phyloP scores from a whole-genome alignment of 2,797 vertebrate species.

The Rhinophrynus dorsalis region DNA sequence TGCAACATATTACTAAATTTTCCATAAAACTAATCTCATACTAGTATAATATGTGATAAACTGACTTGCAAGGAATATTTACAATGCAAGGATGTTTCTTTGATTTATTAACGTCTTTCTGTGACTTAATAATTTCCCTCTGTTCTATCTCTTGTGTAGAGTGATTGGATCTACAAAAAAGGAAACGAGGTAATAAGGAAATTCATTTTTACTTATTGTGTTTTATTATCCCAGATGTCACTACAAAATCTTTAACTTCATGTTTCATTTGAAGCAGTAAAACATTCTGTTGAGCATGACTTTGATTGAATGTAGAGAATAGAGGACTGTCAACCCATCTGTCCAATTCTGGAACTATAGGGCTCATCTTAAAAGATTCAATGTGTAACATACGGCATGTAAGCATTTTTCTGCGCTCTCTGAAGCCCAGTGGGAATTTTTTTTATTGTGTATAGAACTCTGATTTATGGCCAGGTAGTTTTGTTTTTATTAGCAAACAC shows the following conservation, averaged over 20 bases:
- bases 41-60: too few species aligned
- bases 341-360: neutral
- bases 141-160: neutral
- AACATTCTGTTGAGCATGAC: neutral
- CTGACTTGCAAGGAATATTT: too few species aligned
- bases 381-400: neutral
- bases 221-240: constrained; percentile 28
- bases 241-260: constrained; percentile 26
- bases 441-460: constrained; percentile 1
- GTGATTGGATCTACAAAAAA: neutral
- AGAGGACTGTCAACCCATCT: constrained; percentile 4
- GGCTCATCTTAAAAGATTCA: constrained; percentile 14
- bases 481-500: neutral
- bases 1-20: too few species aligned
- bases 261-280: constrained; percentile 17
- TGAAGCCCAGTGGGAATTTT: constrained; percentile 1
- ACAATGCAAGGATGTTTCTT: neutral
- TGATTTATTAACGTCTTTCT: constrained; percentile 7
- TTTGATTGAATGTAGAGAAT: constrained; percentile 15
- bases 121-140: neutral
- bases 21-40: too few species aligned
- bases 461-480: constrained; percentile 18
- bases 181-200: constrained; percentile 5
- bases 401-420: neutral
- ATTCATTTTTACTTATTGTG: constrained; percentile 6